A percentile compares a stretch with the other conserved stretches of the same genome.
Evolutionary conservation across 2,888 invertebrate genomes (phyloP).

Genomic region (Dyspetes luteomarginatus): DNA sequence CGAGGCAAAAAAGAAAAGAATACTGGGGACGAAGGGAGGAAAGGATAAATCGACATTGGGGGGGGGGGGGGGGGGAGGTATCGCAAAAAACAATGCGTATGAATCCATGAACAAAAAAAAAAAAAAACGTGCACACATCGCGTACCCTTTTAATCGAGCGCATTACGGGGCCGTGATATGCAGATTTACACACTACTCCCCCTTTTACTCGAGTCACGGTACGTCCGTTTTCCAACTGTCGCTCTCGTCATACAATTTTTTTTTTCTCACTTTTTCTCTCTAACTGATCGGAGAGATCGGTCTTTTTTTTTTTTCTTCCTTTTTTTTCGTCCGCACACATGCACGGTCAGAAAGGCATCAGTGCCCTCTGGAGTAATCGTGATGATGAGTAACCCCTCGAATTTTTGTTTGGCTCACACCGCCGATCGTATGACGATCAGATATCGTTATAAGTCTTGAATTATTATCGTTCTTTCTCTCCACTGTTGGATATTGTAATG

Average conservation of each 20-base stretch:
- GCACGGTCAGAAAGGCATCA: conserved; percentile 33
- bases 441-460: conserved; percentile 42
- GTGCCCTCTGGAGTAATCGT: conserved; percentile 45
- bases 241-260: conserved; percentile 41
- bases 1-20: neutral
- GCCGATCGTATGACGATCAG: conserved; percentile 47
- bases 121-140: conserved; percentile 71
- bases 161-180: conserved; percentile 78
- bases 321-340: conserved; percentile 34
- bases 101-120: conserved; percentile 70
- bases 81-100: conserved; percentile 62
- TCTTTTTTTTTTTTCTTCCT: too few species aligned
- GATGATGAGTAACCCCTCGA: conserved; percentile 59
- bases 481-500: conserved; percentile 29
- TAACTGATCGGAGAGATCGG: conserved; percentile 32
- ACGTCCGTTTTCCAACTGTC: conserved; percentile 59
- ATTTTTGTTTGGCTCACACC: conserved; percentile 33
- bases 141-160: conserved; percentile 78
- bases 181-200: conserved; percentile 72
- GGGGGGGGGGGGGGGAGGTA: conserved; percentile 55
- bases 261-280: conserved; percentile 29
- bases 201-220: conserved; percentile 44
- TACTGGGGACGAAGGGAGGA: conserved; percentile 22
- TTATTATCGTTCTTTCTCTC: conserved; percentile 12
- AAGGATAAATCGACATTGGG: conserved; percentile 50